Percentiles rank a stretch among this genome's conserved stretches.
phyloP scores from a whole-genome alignment of 2,888 invertebrate genomes.

The Hypsopygia costalis region DNA sequence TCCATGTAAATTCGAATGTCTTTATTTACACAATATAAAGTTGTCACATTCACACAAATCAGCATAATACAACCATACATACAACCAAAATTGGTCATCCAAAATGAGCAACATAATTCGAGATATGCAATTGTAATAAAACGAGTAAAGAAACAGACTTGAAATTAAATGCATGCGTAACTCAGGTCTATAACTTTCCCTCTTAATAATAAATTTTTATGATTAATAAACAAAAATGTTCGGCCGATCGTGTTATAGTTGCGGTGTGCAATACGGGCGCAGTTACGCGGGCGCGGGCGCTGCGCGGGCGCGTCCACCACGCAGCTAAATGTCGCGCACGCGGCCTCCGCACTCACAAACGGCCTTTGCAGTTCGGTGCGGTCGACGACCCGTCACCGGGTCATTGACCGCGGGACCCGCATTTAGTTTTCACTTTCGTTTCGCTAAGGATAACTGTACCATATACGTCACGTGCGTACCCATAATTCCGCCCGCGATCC shows the following conservation, averaged over 20 bases:
- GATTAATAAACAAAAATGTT: constrained; percentile 11
- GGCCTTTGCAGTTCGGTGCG: constrained; percentile 79
- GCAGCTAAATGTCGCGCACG: constrained; percentile 65
- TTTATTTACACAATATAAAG: too few species aligned
- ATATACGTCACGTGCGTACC: constrained; percentile 65
- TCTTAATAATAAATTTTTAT: constrained; percentile 26
- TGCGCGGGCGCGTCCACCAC: constrained; percentile 46
- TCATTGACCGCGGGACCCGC: constrained; percentile 72
- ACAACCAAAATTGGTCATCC: too few species aligned
- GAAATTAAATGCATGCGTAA: constrained; percentile 1
- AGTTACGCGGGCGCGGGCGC: constrained; percentile 25
- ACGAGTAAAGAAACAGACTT: too few species aligned
- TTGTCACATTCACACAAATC: too few species aligned
- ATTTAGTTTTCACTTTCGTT: constrained; percentile 80
- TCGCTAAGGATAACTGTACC: constrained; percentile 79
- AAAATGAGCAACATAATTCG: too few species aligned
- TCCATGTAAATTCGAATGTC: too few species aligned
- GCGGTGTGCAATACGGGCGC: constrained; percentile 48
- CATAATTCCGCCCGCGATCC: constrained; percentile 40
- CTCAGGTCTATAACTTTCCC: constrained; percentile 25
- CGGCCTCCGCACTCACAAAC: constrained; percentile 78
- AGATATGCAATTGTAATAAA: too few species aligned
- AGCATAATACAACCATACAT: too few species aligned
- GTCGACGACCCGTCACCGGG: constrained; percentile 71
- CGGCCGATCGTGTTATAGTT: neutral